Conservation (phyloP, 2,113 vertebrate genomes). For the Paracanthobrama guichenoti region DNA sequence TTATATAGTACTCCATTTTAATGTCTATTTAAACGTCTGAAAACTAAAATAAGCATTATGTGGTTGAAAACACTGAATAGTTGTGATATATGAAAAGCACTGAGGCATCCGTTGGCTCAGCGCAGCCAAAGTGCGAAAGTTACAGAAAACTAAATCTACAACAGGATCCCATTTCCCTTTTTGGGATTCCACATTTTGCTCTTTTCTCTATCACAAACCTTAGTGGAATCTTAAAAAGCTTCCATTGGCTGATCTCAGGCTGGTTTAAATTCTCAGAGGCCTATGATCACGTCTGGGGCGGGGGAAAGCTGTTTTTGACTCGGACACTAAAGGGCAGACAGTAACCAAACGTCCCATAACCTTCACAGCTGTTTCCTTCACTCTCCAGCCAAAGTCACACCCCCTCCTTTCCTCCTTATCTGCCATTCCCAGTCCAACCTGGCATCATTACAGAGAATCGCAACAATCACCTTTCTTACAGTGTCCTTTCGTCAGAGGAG, state of each 20-base stretch:
- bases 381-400: background rate
- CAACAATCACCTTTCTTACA: slow-evolving; percentile 25
- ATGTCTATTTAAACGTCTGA: too few species aligned
- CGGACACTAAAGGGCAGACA: slow-evolving; percentile 18
- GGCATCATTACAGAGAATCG: slow-evolving; percentile 1
- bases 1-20: too few species aligned
- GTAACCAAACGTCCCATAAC: slow-evolving; percentile 30
- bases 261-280: background rate
- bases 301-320: background rate
- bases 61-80: too few species aligned
- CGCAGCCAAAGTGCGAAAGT: too few species aligned
- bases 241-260: background rate
- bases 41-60: too few species aligned
- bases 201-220: background rate
- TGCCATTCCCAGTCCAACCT: slow-evolving; percentile 1
- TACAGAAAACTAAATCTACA: background rate
- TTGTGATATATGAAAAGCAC: too few species aligned
- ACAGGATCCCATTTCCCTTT: background rate
- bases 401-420: background rate
- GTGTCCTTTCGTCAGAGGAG: background rate
- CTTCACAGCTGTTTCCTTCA: slow-evolving; percentile 39
- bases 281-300: background rate
- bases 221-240: background rate
- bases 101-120: too few species aligned
- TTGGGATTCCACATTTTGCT: background rate